These are phyloP conservation scores for Amphipoea lucens DNA, from an alignment of 2,888 invertebrate genomes.

Conservation along the genomic window DNA sequence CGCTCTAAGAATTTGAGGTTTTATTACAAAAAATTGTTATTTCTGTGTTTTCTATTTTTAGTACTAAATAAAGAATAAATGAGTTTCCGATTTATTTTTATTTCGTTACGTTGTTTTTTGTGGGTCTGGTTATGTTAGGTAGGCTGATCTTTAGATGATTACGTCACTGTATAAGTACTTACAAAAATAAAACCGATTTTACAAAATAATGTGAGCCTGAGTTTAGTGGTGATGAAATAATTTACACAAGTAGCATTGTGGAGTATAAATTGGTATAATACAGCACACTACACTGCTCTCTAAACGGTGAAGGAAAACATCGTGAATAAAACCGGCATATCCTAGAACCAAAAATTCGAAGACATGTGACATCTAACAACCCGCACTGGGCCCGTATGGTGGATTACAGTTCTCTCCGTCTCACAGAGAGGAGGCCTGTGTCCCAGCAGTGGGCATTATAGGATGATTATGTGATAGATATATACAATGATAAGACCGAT, in stretches of 20 bases:
- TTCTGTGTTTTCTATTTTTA: too few relatives aligned
- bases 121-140: background rate
- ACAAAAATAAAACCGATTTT: background rate
- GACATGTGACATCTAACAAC: too few relatives aligned
- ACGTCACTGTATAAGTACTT: background rate
- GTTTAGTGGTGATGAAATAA: background rate
- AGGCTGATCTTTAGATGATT: background rate
- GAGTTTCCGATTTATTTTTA: background rate
- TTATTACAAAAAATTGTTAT: background rate
- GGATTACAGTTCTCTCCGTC: too few relatives aligned
- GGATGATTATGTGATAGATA: background rate
- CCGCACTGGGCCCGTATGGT: too few relatives aligned
- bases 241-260: background rate
- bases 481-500: background rate
- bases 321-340: background rate
- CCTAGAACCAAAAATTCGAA: background rate
- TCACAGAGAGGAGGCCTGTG: too few relatives aligned
- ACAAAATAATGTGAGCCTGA: background rate
- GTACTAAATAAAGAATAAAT: background rate
- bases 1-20: conserved; percentile 1
- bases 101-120: too few relatives aligned
- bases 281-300: background rate
- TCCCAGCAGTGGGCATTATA: too few relatives aligned
- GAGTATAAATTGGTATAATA: background rate
- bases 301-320: background rate